Conservation (phyloP, 2,113 vertebrate species). For the Microtus montanus region DNA sequence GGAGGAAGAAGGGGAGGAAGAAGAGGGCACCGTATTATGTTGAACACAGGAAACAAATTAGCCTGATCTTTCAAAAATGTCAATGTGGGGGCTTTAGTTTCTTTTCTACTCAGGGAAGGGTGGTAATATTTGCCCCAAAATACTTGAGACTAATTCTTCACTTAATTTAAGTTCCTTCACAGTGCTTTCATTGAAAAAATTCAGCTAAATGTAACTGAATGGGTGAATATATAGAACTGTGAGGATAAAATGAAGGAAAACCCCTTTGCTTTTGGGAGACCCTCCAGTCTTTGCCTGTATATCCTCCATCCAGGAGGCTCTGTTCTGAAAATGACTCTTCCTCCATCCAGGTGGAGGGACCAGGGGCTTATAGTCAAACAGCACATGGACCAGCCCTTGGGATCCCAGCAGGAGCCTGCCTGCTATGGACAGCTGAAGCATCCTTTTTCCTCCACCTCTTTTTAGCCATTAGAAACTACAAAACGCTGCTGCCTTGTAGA, state of each 20-base stretch:
- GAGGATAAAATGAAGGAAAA: background rate
- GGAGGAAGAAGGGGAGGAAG: background rate
- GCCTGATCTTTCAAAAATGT: conserved; percentile 38
- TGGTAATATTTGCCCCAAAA: background rate
- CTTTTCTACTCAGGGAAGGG: background rate
- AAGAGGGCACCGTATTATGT: background rate
- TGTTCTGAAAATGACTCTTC: background rate
- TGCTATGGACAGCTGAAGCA: too few relatives aligned
- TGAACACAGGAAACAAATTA: background rate
- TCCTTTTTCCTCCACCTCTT: background rate
- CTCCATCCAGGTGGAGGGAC: background rate
- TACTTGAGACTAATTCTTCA: conserved; percentile 29
- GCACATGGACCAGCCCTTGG: background rate
- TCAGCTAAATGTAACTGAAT: conserved; percentile 13
- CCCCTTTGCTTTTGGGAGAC: background rate
- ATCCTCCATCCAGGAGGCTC: background rate
- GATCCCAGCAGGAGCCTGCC: too few relatives aligned
- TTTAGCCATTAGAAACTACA: background rate
- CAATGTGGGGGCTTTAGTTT: conserved; percentile 50
- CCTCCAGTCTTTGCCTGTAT: rapidly evolving
- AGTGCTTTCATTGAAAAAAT: conserved; percentile 18
- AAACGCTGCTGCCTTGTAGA: background rate
- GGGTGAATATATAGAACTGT: background rate
- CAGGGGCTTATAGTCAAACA: background rate
- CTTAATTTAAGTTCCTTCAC: conserved; percentile 56